Evolutionary conservation across 2,888 invertebrate species (phyloP).

Genomic region (Cephus rjabovi): DNA sequence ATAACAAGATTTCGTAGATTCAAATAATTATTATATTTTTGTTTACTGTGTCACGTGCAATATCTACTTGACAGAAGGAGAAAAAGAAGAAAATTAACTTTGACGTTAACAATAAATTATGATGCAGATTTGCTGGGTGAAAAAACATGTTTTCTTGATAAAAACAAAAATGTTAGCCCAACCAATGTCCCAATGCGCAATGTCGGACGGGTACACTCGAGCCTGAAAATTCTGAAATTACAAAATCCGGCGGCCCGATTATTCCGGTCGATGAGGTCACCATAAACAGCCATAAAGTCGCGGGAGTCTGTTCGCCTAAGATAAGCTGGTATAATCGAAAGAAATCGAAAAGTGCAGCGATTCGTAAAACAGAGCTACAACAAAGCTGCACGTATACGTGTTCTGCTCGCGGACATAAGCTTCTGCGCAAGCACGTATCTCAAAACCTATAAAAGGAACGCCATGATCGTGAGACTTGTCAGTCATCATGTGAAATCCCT

Average conservation of each 20-base stretch:
- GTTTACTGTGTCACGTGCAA: neutral
- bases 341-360: conserved; percentile 62
- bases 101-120: neutral
- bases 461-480: conserved; percentile 47
- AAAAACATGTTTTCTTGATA: neutral
- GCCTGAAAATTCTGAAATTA: neutral
- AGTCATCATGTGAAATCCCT: conserved; percentile 47
- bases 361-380: conserved; percentile 50
- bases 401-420: conserved; percentile 21
- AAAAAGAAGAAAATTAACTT: neutral
- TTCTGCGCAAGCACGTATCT: conserved; percentile 53
- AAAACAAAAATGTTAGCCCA: neutral
- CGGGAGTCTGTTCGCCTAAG: conserved; percentile 46
- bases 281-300: conserved; percentile 27
- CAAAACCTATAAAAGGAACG: conserved; percentile 53
- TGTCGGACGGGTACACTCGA: neutral
- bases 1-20: neutral
- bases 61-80: neutral
- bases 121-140: neutral
- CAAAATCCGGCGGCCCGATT: conserved; percentile 23
- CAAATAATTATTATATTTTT: neutral
- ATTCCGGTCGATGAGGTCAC: conserved; percentile 50
- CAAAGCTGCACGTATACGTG: conserved; percentile 9
- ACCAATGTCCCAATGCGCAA: neutral
- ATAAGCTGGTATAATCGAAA: conserved; percentile 55